phyloP scores from a whole-genome alignment of 2,797 vertebrate species.

The Paedocypris micromegethes region DNA sequence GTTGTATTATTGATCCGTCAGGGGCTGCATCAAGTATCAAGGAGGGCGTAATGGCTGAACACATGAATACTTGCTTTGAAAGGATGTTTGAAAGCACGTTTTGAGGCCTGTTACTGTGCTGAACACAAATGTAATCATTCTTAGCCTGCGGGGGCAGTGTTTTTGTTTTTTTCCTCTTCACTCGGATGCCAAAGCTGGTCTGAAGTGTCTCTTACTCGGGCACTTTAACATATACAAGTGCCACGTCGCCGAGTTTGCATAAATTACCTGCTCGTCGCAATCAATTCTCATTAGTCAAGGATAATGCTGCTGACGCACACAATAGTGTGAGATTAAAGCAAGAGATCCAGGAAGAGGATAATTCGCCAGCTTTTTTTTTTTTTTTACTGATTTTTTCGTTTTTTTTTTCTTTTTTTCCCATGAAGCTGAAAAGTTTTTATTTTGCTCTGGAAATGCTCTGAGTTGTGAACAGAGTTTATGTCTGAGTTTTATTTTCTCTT shows the following conservation, averaged over 20 bases:
- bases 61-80: constrained; percentile 30
- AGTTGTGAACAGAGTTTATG: too few species aligned
- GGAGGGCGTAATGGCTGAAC: constrained; percentile 27
- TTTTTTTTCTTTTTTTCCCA: too few species aligned
- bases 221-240: not conserved
- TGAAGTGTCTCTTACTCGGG: not conserved
- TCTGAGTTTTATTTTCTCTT: too few species aligned
- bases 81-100: constrained; percentile 29
- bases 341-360: not conserved
- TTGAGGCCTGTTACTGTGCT: constrained; percentile 12
- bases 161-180: not conserved
- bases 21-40: constrained; percentile 15
- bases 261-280: constrained; percentile 66
- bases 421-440: too few species aligned
- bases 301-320: not conserved
- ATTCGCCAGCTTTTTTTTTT: not conserved
- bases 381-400: not conserved
- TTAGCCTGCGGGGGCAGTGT: constrained; percentile 21
- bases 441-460: too few species aligned
- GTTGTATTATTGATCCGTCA: constrained; percentile 43
- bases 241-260: constrained; percentile 62
- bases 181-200: not conserved
- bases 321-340: not conserved
- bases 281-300: not conserved
- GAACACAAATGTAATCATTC: constrained; percentile 28